Conservation (phyloP, 1,140 invertebrate species). For the Drosophila pseudoananassae region DNA sequence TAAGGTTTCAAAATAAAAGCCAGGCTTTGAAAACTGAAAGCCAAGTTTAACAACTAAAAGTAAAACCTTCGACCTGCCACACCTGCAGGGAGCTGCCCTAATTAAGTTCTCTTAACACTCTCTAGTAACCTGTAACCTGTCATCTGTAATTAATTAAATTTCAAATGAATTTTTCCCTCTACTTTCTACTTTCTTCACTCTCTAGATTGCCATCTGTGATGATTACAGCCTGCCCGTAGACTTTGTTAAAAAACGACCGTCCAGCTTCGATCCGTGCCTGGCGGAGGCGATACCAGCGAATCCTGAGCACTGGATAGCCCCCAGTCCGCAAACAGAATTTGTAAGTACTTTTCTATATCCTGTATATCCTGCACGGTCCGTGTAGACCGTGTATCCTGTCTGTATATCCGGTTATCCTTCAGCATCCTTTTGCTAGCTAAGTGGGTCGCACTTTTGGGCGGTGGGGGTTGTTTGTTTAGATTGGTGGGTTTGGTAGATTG, state of each 20-base stretch:
- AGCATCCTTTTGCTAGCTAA: constrained; percentile 11
- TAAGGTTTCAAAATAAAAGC: no score
- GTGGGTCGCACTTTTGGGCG: constrained; percentile 11
- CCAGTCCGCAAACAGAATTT: constrained; percentile 87
- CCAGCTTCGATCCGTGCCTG: constrained; percentile 86
- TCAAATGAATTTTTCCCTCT: background rate
- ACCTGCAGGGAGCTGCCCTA: background rate
- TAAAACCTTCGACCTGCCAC: background rate
- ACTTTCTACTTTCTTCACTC: constrained; percentile 3
- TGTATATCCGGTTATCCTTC: background rate
- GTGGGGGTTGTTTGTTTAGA: background rate
- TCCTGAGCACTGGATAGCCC: constrained; percentile 84
- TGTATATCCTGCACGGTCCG: background rate
- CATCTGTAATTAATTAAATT: background rate
- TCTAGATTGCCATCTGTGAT: constrained; percentile 90
- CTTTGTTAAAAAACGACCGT: constrained; percentile 88
- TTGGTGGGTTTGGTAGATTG: background rate
- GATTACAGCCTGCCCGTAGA: constrained; percentile 92
- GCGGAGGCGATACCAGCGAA: constrained; percentile 85
- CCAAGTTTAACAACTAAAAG: background rate
- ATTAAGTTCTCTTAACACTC: background rate
- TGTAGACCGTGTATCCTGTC: background rate
- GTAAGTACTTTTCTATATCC: constrained; percentile 84
- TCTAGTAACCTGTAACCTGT: background rate
- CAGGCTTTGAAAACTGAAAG: no score